Percentiles rank a stretch among this genome's conserved stretches.
Evolutionary conservation across 1,140 invertebrate species (phyloP).

Genomic region (Archegozetes longisetosus): DNA sequence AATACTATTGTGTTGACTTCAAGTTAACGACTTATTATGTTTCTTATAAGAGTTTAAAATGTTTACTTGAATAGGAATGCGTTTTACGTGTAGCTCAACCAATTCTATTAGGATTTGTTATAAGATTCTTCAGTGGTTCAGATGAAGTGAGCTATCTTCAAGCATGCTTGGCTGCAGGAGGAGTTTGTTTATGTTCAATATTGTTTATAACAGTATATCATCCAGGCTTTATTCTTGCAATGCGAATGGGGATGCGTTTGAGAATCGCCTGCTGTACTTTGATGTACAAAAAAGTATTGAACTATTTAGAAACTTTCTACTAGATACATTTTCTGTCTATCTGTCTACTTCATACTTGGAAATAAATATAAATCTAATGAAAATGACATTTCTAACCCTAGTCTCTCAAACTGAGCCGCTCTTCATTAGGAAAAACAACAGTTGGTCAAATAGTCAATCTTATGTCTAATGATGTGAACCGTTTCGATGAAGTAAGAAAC

Average conservation of each 20-base stretch:
- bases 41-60: no score
- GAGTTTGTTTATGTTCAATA: constrained; percentile 27
- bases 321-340: not conserved
- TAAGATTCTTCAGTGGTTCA: constrained; percentile 16
- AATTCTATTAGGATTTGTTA: constrained; percentile 4
- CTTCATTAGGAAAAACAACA: constrained; percentile 53
- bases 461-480: constrained; percentile 61
- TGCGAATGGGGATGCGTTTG: constrained; percentile 32
- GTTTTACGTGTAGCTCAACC: constrained; percentile 34
- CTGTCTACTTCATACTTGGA: no score
- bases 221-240: not conserved
- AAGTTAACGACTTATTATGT: no score
- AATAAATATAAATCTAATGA: not conserved
- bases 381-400: not conserved
- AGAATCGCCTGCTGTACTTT: constrained; percentile 37
- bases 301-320: no score
- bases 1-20: no score
- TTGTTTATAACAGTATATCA: constrained; percentile 54
- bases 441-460: constrained; percentile 79
- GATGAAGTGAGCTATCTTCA: not conserved
- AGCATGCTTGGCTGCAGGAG: constrained; percentile 13
- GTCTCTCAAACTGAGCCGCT: constrained; percentile 31
- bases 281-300: constrained; percentile 36
- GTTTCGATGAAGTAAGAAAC: constrained; percentile 31
- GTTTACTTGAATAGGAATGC: constrained; percentile 10